These are phyloP conservation scores for Alcedo atthis DNA, from an alignment of 2,797 vertebrate species.

Conservation along the genomic window DNA sequence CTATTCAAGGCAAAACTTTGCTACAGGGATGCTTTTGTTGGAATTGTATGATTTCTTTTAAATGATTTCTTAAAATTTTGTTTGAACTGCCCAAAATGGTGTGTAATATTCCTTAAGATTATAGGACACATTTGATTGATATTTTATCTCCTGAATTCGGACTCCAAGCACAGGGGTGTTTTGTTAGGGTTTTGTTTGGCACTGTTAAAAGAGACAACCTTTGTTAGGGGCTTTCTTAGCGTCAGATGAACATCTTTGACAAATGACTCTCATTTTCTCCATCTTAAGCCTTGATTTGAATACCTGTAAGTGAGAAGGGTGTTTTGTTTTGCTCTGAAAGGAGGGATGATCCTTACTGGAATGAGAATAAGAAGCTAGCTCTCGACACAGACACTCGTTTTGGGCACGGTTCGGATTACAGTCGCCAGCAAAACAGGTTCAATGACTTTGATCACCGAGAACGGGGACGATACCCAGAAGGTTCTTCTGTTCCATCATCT, in stretches of 20 bases:
- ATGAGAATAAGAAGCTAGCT: conserved; percentile 91
- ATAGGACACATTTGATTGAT: not conserved
- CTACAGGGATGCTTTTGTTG: not conserved
- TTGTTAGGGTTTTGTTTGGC: not conserved
- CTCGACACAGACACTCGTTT: conserved; percentile 88
- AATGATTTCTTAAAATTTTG: no score
- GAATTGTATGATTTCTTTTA: not conserved
- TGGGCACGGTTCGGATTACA: conserved; percentile 89
- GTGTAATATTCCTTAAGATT: not conserved
- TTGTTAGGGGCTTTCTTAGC: not conserved
- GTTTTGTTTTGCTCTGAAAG: conserved; percentile 61
- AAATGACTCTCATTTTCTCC: not conserved
- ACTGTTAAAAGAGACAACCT: not conserved
- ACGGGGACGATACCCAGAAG: conserved; percentile 87
- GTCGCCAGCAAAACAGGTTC: conserved; percentile 91
- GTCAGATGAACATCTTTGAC: not conserved
- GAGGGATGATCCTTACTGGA: conserved; percentile 94
- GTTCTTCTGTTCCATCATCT: conserved; percentile 81
- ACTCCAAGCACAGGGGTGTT: not conserved
- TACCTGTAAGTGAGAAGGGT: not conserved
- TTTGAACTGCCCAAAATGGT: not conserved
- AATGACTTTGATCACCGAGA: conserved; percentile 90
- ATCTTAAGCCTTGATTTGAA: not conserved
- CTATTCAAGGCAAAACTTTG: not conserved
- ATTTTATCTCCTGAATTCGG: not conserved